phyloP scores from a whole-genome alignment of 2,113 vertebrate species.

The Passer montanus region DNA sequence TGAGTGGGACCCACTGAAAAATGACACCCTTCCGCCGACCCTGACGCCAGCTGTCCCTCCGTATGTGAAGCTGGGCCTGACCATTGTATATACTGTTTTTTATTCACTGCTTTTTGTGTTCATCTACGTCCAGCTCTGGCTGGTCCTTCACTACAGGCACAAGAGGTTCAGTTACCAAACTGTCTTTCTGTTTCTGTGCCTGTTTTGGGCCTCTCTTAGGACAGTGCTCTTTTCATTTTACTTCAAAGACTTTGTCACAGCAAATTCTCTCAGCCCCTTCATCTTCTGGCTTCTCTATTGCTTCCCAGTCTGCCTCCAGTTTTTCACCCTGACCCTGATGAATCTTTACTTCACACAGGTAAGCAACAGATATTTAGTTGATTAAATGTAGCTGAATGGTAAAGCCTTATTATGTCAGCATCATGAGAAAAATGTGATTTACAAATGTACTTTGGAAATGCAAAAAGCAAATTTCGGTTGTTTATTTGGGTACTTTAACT shows the following conservation, averaged over 20 bases:
- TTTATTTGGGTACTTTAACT: background rate
- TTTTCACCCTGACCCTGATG: constrained; percentile 97
- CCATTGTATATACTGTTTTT: constrained; percentile 89
- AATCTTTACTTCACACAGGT: constrained; percentile 98
- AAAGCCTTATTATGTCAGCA: background rate
- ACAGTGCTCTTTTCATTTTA: constrained; percentile 97
- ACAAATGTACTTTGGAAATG: background rate
- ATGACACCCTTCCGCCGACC: constrained; percentile 84
- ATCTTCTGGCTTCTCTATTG: constrained; percentile 98
- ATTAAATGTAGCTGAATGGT: constrained; percentile 9
- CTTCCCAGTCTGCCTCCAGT: constrained; percentile 96
- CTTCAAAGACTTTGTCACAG: constrained; percentile 91
- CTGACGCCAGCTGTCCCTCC: constrained; percentile 89
- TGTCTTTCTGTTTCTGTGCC: constrained; percentile 95
- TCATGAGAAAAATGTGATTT: background rate
- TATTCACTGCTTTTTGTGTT: constrained; percentile 94
- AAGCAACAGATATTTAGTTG: constrained; percentile 56
- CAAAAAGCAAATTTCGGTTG: background rate
- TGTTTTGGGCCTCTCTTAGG: constrained; percentile 93
- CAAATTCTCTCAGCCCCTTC: constrained; percentile 90
- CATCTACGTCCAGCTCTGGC: constrained; percentile 93
- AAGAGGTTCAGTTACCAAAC: constrained; percentile 97
- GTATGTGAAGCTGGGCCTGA: constrained; percentile 91
- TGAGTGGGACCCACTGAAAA: constrained; percentile 74
- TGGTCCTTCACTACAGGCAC: constrained; percentile 92